Conservation (phyloP, 2,113 vertebrate genomes). For the Zosterops lateralis region DNA sequence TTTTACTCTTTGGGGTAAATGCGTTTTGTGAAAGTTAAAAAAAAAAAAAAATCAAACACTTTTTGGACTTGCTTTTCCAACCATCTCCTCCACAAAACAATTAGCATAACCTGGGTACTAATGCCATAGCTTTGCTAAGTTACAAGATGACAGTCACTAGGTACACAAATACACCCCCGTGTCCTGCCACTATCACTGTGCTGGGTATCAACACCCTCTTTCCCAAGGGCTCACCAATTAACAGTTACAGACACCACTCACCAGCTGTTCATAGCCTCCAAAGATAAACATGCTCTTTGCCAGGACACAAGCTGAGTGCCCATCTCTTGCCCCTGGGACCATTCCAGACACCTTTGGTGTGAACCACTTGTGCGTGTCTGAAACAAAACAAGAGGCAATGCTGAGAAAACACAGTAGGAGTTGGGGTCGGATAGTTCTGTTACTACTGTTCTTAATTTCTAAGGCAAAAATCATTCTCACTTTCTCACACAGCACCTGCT, state of each 20-base stretch:
- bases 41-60: neutral
- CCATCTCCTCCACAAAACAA: neutral
- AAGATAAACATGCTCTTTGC: constrained; percentile 96
- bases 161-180: neutral
- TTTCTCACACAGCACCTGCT: neutral
- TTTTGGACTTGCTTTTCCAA: neutral
- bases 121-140: neutral
- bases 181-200: neutral
- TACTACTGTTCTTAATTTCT: neutral
- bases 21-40: neutral
- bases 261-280: constrained; percentile 97
- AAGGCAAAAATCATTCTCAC: neutral
- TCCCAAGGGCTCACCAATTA: neutral
- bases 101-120: neutral
- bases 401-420: neutral
- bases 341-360: constrained; percentile 90
- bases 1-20: neutral
- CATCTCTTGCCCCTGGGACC: constrained; percentile 92
- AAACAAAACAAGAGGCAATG: neutral
- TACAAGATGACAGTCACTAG: neutral
- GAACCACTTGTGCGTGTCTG: constrained; percentile 91
- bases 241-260: constrained; percentile 66
- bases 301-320: constrained; percentile 92
- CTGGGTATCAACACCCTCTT: neutral
- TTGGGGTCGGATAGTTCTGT: neutral